Evolutionary conservation across 2,113 vertebrate genomes (phyloP).

Genomic region (Carassius auratus): DNA sequence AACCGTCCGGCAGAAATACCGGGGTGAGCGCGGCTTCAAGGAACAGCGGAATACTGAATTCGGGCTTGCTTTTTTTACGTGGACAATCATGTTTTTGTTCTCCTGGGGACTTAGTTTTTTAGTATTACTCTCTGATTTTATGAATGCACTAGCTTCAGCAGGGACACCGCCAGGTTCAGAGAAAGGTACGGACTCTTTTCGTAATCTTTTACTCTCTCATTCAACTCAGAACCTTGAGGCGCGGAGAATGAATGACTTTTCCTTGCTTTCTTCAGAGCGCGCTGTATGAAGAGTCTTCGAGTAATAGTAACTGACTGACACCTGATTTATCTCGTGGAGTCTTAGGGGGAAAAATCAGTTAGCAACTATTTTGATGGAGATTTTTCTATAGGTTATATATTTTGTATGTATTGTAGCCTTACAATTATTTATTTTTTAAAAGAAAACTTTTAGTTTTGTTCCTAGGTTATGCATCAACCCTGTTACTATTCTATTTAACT

Average conservation of each 20-base stretch:
- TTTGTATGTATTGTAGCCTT: background rate
- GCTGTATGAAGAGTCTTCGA: background rate
- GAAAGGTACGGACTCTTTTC: conserved; percentile 80
- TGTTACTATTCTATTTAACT: background rate
- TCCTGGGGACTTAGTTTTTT: conserved; percentile 88
- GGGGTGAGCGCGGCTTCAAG: conserved; percentile 47
- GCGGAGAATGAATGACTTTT: conserved; percentile 76
- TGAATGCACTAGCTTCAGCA: conserved; percentile 76
- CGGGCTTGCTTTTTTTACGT: conserved; percentile 68
- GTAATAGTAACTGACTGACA: background rate
- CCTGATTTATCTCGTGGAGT: background rate
- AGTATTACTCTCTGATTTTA: conserved; percentile 81
- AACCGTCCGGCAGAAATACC: conserved; percentile 61
- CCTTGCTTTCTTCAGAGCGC: conserved; percentile 42
- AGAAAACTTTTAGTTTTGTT: background rate
- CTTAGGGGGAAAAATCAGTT: background rate
- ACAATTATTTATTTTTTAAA: background rate
- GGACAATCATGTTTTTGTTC: conserved; percentile 94
- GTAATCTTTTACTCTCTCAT: conserved; percentile 36
- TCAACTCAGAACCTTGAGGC: conserved; percentile 40
- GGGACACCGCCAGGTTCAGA: conserved; percentile 79
- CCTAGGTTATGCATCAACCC: background rate
- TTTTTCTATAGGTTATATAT: background rate
- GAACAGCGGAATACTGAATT: conserved; percentile 57
- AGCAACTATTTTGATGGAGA: background rate